Base-by-base conservation (phyloP, 2,888 invertebrate species). In the Ferrisia virgata region DNA sequence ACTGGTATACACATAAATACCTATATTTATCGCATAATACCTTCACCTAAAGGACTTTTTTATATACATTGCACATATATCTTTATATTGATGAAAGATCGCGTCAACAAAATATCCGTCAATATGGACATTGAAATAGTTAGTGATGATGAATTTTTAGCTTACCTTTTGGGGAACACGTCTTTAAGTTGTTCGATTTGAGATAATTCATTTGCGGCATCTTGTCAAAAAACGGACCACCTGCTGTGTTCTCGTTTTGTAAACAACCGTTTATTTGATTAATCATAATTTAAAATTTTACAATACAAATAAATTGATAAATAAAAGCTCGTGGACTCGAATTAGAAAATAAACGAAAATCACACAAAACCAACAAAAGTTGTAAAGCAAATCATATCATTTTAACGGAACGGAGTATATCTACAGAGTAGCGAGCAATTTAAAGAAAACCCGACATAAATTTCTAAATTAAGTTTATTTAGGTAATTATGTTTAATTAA, bases 201-300 rank as follows among this genome's bases (percentile, higher is more conserved):
- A 72, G n/a, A 18, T 72, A 72, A 31, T 31, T 28, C 1, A 33
- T 33, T 36, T 72, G 31, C 15, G 31, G 33, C 72, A 72, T 64
- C 31, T 64, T 33, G n/a, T 33, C 31, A n/a, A 33, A 72, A 22
- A 64, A 28, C 28, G 58, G 0, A 28, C 28, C 58, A 9, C 22
- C 58, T 13, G 58, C 8, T n/a, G 72, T 8, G 72, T 72, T 72
- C 33, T 72, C 72, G 36, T 72, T 72, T 72, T 22, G 72, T 33
- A 72, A 72, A 33, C 72, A 72, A 33, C 72, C 72, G 72, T 72
- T 72, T 13, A 72, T 5, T 18, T 72, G 72, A 33, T 72, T 72
- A n/a, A 72, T 72, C 72, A 72, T 72, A 5, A n/a, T 28, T 72
- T 15, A 6, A 33, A n/a, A 58, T 33, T 72, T 72, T 33, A n/a